Percentiles rank a stretch among this genome's conserved stretches.
These are phyloP conservation scores for Lota lota DNA, from an alignment of 2,113 vertebrate species.

Conservation along the genomic window DNA sequence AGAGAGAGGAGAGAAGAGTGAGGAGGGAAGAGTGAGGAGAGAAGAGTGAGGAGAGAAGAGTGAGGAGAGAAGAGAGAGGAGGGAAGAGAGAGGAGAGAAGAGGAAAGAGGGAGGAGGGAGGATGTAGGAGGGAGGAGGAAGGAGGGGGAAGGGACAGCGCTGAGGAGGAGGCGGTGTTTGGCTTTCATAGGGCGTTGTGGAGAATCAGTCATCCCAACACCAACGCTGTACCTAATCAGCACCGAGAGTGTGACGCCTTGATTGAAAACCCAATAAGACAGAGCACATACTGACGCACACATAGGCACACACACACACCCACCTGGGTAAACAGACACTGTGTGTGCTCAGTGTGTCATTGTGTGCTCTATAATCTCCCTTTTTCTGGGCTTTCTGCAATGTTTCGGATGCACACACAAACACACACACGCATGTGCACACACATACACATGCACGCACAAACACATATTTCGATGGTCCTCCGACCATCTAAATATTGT, in stretches of 20 bases:
- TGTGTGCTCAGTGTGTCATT: slow-evolving; percentile 34
- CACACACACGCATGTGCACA: too few species aligned
- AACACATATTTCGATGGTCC: too few species aligned
- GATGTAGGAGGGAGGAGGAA: neutral
- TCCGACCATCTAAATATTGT: too few species aligned
- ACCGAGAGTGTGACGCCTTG: slow-evolving; percentile 53
- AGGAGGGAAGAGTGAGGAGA: too few species aligned
- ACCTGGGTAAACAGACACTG: slow-evolving; percentile 17
- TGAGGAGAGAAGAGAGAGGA: too few species aligned
- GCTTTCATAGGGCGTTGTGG: slow-evolving; percentile 49
- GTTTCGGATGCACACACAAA: neutral
- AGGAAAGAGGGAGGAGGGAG: too few species aligned
- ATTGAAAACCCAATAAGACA: slow-evolving; percentile 59
- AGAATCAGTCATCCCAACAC: slow-evolving; percentile 53
- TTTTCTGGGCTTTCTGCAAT: neutral
- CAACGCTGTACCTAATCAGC: slow-evolving; percentile 56
- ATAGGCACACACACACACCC: slow-evolving; percentile 17
- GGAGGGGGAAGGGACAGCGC: neutral
- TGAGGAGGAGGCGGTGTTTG: slow-evolving; percentile 41
- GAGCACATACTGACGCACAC: slow-evolving; percentile 9
- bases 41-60: too few species aligned
- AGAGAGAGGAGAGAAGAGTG: too few species aligned
- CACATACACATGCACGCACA: too few species aligned
- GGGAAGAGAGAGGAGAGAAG: too few species aligned
- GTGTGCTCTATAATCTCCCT: neutral